Base-by-base conservation (phyloP, 2,888 invertebrate genomes). In the Lypha dubia region DNA sequence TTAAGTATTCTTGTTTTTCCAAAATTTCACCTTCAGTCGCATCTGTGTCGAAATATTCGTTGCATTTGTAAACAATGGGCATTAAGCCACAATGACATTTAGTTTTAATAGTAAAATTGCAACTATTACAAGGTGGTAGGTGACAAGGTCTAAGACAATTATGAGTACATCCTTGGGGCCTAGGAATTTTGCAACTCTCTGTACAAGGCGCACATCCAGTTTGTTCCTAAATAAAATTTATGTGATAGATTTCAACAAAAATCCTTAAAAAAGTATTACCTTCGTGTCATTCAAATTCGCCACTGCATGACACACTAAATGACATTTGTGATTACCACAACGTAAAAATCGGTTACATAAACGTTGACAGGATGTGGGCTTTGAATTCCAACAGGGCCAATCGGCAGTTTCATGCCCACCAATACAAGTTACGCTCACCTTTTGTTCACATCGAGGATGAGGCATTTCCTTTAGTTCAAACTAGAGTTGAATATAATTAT, bases 41-140 rank as follows among this genome's bases (percentile, higher is more conserved):
- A 62, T 93, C 93, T 15, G 94, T 93, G 2, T 92, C 90, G 0
- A 94, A 93, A 91, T 96, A 94, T 87, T 96, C 95, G 44, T 92
- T 92, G 89, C 98, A 98, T 38, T 94, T 94, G 73, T 97, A 93
- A 88, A 96, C 96, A 4, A 96, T 93, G 86, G 96, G 95, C 73
- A 95, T 95, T 6, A 97, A 93, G 0, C 95, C 95, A 90, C 98
- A 98, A 90, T 98, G 97, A 88, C 98, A 98, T 44, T 94, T 93
- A 65, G 95, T 90, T 88, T 95, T 93, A 32, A 96, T 93, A 87
- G 95, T 93, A 75, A 94, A 93, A 56, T 94, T 94, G 90, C 98
- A 98, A 0, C 95, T 94, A 0, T 94, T 94, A 89, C 98, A 98
- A 0, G 93, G 92, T 0, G 95, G 95, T 1, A 95, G 94, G 91